A percentile compares a stretch with the other conserved stretches of the same genome.
phyloP scores from a whole-genome alignment of 2,113 vertebrate genomes.

The Lepidiolamprologus cunningtoni region DNA sequence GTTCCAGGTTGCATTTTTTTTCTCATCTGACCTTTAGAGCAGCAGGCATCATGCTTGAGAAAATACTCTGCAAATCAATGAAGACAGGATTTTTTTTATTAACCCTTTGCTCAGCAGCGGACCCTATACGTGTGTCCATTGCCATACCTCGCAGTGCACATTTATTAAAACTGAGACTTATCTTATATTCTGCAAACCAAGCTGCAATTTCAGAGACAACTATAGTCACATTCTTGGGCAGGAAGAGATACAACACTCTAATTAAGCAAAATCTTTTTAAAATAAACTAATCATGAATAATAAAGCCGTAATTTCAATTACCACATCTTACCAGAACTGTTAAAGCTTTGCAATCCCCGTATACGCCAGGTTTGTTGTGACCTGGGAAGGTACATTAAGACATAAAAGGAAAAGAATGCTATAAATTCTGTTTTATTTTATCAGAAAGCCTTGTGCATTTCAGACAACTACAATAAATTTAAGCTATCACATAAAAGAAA shows the following conservation, averaged over 20 bases:
- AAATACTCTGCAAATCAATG: conserved; percentile 48
- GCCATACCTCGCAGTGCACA: background rate
- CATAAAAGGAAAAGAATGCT: background rate
- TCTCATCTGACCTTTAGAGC: conserved; percentile 51
- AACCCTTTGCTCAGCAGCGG: conserved; percentile 10
- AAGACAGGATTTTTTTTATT: conserved; percentile 19
- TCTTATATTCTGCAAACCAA: background rate
- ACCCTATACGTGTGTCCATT: background rate
- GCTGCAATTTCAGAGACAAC: background rate
- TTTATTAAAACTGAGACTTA: background rate
- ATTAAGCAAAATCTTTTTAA: background rate
- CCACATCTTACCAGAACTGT: background rate
- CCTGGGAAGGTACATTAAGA: background rate
- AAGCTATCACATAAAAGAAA: background rate
- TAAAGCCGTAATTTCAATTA: background rate
- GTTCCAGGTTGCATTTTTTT: conserved; percentile 26
- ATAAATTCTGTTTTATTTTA: background rate
- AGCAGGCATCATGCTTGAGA: conserved; percentile 43
- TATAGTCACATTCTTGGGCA: background rate
- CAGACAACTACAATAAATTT: background rate
- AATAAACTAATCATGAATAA: background rate
- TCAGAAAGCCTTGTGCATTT: background rate
- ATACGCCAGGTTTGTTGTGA: background rate
- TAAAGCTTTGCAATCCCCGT: background rate
- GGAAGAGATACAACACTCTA: background rate